phyloP scores from a whole-genome alignment of 1,140 invertebrate genomes.

The Drosophila repleta region DNA sequence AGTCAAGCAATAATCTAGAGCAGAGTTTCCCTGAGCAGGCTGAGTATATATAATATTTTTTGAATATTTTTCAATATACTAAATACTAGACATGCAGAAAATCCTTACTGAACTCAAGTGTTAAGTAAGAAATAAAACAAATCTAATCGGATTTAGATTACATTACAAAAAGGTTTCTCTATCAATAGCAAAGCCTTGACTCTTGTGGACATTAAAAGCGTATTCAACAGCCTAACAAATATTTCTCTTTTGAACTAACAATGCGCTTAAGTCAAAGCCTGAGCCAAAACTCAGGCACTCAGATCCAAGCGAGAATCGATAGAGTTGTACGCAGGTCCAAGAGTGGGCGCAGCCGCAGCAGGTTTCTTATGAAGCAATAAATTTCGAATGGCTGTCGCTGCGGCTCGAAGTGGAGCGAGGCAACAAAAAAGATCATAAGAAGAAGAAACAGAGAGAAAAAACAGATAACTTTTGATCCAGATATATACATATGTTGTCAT shows the following conservation, averaged over 20 bases:
- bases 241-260: not conserved
- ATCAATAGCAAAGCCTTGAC: not conserved
- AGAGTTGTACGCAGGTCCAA: conserved; percentile 46
- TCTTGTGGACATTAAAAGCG: not conserved
- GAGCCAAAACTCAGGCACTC: not conserved
- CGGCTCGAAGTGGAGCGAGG: conserved; percentile 29
- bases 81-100: too few relatives aligned
- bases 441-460: conserved; percentile 14
- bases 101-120: too few relatives aligned
- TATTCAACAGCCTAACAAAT: not conserved
- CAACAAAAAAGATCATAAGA: conserved; percentile 12
- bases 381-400: conserved; percentile 33
- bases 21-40: too few relatives aligned
- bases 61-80: too few relatives aligned
- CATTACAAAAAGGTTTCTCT: too few relatives aligned
- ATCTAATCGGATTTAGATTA: too few relatives aligned
- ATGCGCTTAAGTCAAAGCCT: not conserved
- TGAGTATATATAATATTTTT: too few relatives aligned
- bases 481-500: conserved; percentile 25
- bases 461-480: conserved; percentile 42
- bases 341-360: conserved; percentile 27
- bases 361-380: conserved; percentile 58
- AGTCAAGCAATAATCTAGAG: too few relatives aligned
- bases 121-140: too few relatives aligned
- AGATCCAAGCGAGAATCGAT: conserved; percentile 18